Evolutionary conservation across 2,113 vertebrate species (phyloP).

Genomic region (Sylvicapra grimmia): DNA sequence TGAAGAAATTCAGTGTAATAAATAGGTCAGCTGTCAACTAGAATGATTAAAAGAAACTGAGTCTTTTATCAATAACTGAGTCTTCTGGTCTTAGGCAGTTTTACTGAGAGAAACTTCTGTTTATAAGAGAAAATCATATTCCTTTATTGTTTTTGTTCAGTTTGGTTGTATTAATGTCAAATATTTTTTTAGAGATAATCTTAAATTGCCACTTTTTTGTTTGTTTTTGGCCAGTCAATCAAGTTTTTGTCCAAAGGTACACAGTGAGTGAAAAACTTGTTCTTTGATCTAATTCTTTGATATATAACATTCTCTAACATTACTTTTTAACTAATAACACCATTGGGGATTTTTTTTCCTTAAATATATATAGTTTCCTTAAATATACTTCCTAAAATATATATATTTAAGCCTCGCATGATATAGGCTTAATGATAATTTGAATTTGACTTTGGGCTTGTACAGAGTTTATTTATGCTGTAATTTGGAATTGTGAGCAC

Average conservation of each 20-base stretch:
- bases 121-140: background rate
- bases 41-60: background rate
- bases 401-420: background rate
- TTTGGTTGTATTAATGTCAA: background rate
- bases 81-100: background rate
- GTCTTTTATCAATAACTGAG: background rate
- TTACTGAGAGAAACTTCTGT: background rate
- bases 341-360: background rate
- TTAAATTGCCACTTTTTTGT: slow-evolving; percentile 24
- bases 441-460: background rate
- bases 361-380: background rate
- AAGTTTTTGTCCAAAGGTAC: slow-evolving; percentile 23
- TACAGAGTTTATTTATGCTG: background rate
- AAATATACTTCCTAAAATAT: background rate
- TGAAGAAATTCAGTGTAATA: background rate
- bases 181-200: background rate
- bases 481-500: background rate
- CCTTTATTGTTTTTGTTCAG: background rate
- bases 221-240: slow-evolving; percentile 39
- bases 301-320: slow-evolving; percentile 3
- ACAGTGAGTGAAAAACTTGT: slow-evolving; percentile 29
- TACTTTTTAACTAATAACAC: slow-evolving; percentile 26
- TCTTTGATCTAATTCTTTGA: slow-evolving; percentile 23
- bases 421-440: background rate
- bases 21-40: background rate